Conservation (phyloP, 2,888 invertebrate genomes). For the Ichneumoninae sp. region DNA sequence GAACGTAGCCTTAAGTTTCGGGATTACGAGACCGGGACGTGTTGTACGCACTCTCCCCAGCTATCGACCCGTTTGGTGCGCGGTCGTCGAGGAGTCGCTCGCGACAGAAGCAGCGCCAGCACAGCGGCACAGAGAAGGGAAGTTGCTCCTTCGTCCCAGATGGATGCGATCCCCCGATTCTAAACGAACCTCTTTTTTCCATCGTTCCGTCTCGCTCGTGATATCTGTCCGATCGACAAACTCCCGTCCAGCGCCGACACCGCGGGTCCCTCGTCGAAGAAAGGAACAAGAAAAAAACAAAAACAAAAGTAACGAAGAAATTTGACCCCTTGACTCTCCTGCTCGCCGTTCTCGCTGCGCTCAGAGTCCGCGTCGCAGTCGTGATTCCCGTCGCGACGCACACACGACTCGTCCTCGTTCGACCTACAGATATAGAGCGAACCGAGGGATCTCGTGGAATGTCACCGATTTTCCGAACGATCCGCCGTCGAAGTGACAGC, state of each 20-base stretch:
- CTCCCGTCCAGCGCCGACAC: not conserved
- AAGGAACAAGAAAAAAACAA: not conserved
- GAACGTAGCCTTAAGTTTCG: conserved; percentile 54
- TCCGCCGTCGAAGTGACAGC: conserved; percentile 32
- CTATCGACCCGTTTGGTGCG: conserved; percentile 79
- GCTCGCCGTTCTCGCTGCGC: not conserved
- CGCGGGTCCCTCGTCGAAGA: not conserved
- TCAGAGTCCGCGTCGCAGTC: not conserved
- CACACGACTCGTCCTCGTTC: not conserved
- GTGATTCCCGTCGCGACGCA: conserved; percentile 10
- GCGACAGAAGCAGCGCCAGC: conserved; percentile 58
- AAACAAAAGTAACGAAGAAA: conserved; percentile 1
- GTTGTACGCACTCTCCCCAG: conserved; percentile 81
- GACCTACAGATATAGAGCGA: not conserved
- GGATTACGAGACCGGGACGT: conserved; percentile 67
- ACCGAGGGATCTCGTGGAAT: not conserved
- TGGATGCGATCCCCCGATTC: conserved; percentile 68
- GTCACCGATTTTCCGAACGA: conserved; percentile 38
- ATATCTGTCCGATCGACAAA: conserved; percentile 1
- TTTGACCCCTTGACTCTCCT: conserved; percentile 11
- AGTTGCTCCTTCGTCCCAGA: conserved; percentile 72
- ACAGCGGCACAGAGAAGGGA: conserved; percentile 56
- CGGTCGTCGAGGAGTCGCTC: conserved; percentile 57
- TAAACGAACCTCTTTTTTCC: conserved; percentile 56
- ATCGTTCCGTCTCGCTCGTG: conserved; percentile 26